Evolutionary conservation across 2,888 invertebrate genomes (phyloP), one percentile per base, ranked within the genome.

Genomic region (Lapara coniferarum): DNA sequence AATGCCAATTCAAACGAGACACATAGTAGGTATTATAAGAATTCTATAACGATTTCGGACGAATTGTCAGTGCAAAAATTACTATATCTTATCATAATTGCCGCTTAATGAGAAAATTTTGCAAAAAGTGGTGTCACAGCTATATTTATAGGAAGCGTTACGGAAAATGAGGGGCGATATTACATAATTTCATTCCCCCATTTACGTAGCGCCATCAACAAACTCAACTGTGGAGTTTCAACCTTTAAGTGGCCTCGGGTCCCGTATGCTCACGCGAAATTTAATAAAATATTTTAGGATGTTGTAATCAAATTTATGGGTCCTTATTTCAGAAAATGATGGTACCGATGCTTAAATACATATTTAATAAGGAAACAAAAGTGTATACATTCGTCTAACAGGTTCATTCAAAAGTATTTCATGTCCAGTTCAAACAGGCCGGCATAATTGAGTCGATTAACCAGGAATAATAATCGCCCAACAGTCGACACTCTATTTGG

Each of bases 141-240:
- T 19, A 49, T 49, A 63, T 63, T 63, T 19, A 46, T 63, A 49
- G 46, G 49, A 46, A 63, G 49, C 19, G 49, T 63, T 19, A 19
- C 49, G 10, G 63, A 63, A 63, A 63, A 63, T 63, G 63, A 63
- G 63, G 49, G 46, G 13, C 12, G 16, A 19, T 19, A 63, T 63
- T 63, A 49, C 46, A 49, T 63, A 63, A 63, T 63, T 63, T 63
- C 13, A 63, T 63, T 63, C 63, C 46, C 46, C 49, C 46, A 49
- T 49, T 30, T 37, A 13, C 63, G 49, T 49, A 19, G 19, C 63
- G 49, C 49, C 63, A 59, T 44, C 59, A 63, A 63, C 63, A 13
- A 49, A 12, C 49, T 63, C 49, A 63, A 63, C 63, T 63, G 37
- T 25, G 25, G 13, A 56, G 56, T 13, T 56, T 63, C 63, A 63